Base-by-base conservation (phyloP, 1,140 invertebrate species). In the Drosophila leontia region DNA sequence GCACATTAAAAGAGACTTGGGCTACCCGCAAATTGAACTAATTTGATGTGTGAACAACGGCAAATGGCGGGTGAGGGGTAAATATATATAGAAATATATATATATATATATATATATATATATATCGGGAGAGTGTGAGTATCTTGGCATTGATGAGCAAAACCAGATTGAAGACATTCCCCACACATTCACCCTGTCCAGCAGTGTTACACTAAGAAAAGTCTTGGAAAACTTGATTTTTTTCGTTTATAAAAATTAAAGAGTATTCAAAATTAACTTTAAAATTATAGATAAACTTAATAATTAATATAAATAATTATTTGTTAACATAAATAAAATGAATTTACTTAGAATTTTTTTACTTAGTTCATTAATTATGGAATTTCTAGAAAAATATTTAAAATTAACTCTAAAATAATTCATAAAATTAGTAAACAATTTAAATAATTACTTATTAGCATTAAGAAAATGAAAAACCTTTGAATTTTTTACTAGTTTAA, bases 1-100 rank as follows among this genome's bases (percentile, higher is more conserved):
- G 56, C 68, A 83, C 82, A 85, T 80, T 86, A 85, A 86, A 87
- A 82, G 83, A 84, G 69, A 68, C 48, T 78, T 60, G 77, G 83
- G 62, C 62, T 45, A 63, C 67, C 82, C 83, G 63, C 82, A 86
- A 82, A 87, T 87, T 79, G 79, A 86, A 86, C 83, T 87, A 87
- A 86, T 86, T 86, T 82, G 79, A 86, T 86, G 82, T 86, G 83
- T 87, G 82, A 86, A 86, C 79, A 86, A 86, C 68, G 65, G 56
- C 56, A 37, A 65, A 61, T 60, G 44, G 29, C 19, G 59, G 62
- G 17, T 32, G 35, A 48, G 70, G 55, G 32, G 41, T 12, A 13
- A 9, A 19, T 15, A n/a, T n/a, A 29, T 35, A 45, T 23, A 7
- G 11, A 19, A 15, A 19, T 15, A 37, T 51, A 23, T 8, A 47